A percentile compares a stretch with the other conserved stretches of the same genome.
Conservation (phyloP, 2,888 invertebrate species). For the Deilephila elpenor region DNA sequence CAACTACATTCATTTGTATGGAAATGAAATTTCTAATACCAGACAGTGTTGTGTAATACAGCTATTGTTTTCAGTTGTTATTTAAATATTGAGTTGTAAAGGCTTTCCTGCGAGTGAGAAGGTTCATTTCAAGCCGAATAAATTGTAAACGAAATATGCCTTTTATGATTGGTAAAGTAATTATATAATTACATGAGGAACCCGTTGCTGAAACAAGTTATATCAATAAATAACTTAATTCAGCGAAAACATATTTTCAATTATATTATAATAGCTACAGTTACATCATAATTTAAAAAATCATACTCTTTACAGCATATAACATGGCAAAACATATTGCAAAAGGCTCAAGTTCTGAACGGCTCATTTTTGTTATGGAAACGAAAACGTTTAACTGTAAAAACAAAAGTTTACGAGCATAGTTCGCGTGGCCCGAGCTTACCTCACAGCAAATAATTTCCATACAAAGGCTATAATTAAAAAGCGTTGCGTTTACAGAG, state of each 20-base stretch:
- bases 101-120: too few relatives aligned
- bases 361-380: neutral
- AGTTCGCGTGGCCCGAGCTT: slow-evolving; percentile 13
- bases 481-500: slow-evolving; percentile 55
- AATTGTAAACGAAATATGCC: too few relatives aligned
- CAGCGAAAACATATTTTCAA: too few relatives aligned
- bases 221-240: too few relatives aligned
- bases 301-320: neutral
- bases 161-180: too few relatives aligned
- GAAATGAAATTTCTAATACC: neutral
- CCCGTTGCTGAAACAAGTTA: too few relatives aligned
- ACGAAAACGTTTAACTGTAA: neutral
- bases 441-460: slow-evolving; percentile 43
- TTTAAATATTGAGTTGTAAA: too few relatives aligned
- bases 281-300: neutral
- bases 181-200: too few relatives aligned
- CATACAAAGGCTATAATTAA: slow-evolving; percentile 59
- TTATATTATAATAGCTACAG: neutral
- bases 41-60: neutral
- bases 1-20: neutral
- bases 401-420: slow-evolving; percentile 7
- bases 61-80: too few relatives aligned
- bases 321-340: neutral
- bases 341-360: neutral
- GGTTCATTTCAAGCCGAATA: too few relatives aligned